Evolutionary conservation across 2,797 vertebrate genomes (phyloP).

Genomic region (Notolepis coatsorum): DNA sequence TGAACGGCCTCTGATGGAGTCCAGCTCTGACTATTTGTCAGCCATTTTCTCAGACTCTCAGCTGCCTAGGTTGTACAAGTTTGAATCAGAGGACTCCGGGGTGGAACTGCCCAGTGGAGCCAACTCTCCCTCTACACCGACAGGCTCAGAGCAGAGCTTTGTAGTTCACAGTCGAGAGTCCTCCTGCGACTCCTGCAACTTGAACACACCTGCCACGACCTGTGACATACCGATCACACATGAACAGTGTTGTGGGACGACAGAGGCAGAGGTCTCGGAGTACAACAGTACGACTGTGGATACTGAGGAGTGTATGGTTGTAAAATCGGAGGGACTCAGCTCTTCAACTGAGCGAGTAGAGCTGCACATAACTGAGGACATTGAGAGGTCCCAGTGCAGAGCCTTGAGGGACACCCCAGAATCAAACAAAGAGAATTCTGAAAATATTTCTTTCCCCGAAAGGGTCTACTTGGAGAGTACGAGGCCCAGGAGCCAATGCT

Average conservation of each 20-base stretch:
- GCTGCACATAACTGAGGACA: constrained; percentile 26
- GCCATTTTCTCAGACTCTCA: constrained; percentile 76
- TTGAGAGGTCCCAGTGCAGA: constrained; percentile 36
- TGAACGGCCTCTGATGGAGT: constrained; percentile 26
- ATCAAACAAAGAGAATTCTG: constrained; percentile 19
- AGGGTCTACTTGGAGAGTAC: constrained; percentile 46
- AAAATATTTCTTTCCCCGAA: constrained; percentile 15
- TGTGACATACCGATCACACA: constrained; percentile 59
- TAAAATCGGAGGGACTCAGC: constrained; percentile 16
- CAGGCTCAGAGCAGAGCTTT: constrained; percentile 88
- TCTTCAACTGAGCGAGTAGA: constrained; percentile 28
- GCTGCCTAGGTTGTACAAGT: constrained; percentile 83
- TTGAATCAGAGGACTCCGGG: constrained; percentile 90
- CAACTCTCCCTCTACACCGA: constrained; percentile 86
- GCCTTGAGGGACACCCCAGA: constrained; percentile 29
- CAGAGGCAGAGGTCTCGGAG: constrained; percentile 31
- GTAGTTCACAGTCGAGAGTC: constrained; percentile 88
- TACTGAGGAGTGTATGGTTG: constrained; percentile 1
- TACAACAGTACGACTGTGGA: constrained; percentile 10
- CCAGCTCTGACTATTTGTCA: constrained; percentile 68
- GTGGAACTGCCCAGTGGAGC: constrained; percentile 88
- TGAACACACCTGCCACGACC: constrained; percentile 67
- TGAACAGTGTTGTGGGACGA: constrained; percentile 55
- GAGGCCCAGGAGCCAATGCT: constrained; percentile 41
- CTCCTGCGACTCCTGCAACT: constrained; percentile 84